Evolutionary conservation across 23 tunicate genomes (phyloP), one percentile per base, ranked within the genome.

Genomic region (Trididemnum nubilum): DNA sequence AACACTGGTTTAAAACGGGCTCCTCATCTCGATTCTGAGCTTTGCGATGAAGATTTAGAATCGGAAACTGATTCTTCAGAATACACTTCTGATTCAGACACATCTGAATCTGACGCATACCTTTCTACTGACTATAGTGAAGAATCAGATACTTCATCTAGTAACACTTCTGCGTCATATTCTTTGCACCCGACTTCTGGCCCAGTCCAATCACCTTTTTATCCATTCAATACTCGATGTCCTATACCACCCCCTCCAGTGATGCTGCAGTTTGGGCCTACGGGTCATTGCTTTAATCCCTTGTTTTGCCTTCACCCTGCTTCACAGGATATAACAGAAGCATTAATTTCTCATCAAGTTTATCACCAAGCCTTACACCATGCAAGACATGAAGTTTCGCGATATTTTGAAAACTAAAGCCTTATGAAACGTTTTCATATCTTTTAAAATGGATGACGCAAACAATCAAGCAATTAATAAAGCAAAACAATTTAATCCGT

Each of bases 331-430:
- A 5, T 27, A 12, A 22, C 52, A 2, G 81, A 77, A 54, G 81
- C 81, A 4, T 3, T 18, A 4, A 5, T 77, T 52, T 77, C 81
- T 7, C 67, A 52, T 57, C 65, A 77, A 52, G 65, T 77, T 9
- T 77, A 77, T 28, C 81, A 77, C 44, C 51, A 33, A 4, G 81
- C 81, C 4, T 28, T 77, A 15, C 7, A 52, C 4, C 81, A 77
- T 54, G 81, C 81, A 2, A 35, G 81, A 21, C 28, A 54, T 27
- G 67, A 52, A 54, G 38, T 77, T 1, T 73, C n/a, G 4, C 27
- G 69, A 9, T 49, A 49, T 49, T 49, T 49, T 49, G n/a, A n/a
- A n/a, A n/a, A n/a, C n/a, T n/a, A n/a, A n/a, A n/a, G n/a, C n/a
- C n/a, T n/a, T n/a, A n/a, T n/a, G n/a, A n/a, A n/a, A n/a, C n/a